Base-by-base conservation (phyloP, 30 jellyfish, hydroid and myxozoan genomes). In the Aurelia sp. region DNA sequence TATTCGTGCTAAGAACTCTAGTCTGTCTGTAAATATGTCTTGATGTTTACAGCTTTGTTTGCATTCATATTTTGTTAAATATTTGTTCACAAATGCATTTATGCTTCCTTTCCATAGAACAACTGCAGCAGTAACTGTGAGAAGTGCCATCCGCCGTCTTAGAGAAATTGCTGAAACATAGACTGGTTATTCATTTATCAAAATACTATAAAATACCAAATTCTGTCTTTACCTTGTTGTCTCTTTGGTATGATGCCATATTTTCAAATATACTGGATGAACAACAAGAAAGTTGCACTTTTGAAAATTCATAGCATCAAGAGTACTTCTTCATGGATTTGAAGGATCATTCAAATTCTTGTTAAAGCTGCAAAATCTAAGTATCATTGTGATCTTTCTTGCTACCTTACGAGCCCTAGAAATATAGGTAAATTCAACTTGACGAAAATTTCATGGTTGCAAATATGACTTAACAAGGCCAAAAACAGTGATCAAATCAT, bases 81-180 rank as follows among this genome's bases (percentile, higher is more conserved):
- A 11, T 30, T 79, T 31, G 12, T 0, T 27, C 16, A 47, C 11
- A 13, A 1, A 21, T 18, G 27, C 40, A 18, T 23, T 40, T 53
- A 20, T 40, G 10, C 12, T 27, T 51, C 19, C 51, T 59, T 65
- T 23, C 44, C 64, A 41, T 70, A 92, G 98, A 81, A 92, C 98
- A 66, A 74, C 98, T 58, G 98, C 98, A 3, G 98, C 98, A 7
- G 96, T 86, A 53, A 92, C 98, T 13, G 98, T 92, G 48, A 66
- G 97, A 82, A 82, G 97, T 79, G 98, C 96, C 41, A 92, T 92
- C 64, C 96, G 98, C 48, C 96, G 98, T 74, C 88, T 92, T 31
- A 69, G 98, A 19, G 98, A 92, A 72, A 77, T 92, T 84, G 97
- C 93, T 17, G 97, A 86, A 57, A 83, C 95, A 73, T 92, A 86